Conservation (phyloP, 2,797 vertebrate species). For the Clarias platycephalus region DNA sequence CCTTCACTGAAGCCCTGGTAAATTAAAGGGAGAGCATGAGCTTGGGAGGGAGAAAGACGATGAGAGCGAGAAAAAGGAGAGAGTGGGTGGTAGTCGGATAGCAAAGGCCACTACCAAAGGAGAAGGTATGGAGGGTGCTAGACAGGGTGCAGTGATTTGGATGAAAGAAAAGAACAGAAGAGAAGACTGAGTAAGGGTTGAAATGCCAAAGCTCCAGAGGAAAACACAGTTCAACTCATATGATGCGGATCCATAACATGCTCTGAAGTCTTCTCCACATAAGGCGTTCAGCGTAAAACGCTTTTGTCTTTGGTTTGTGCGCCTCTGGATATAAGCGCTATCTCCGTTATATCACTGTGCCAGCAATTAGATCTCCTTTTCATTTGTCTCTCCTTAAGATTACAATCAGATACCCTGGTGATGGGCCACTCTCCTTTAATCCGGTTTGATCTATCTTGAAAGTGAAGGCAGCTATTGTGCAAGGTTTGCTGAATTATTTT, state of each 20-base stretch:
- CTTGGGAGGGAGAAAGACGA: constrained; percentile 54
- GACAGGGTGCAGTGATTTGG: constrained; percentile 51
- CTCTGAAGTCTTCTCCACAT: constrained; percentile 39
- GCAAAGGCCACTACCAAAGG: constrained; percentile 53
- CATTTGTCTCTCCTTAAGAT: constrained; percentile 35
- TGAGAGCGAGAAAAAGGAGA: constrained; percentile 50
- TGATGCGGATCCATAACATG: constrained; percentile 39
- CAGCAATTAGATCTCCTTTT: constrained; percentile 28
- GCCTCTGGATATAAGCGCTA: constrained; percentile 26
- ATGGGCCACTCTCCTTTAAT: constrained; percentile 18
- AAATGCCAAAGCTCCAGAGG: constrained; percentile 47
- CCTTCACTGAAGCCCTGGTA: constrained; percentile 79
- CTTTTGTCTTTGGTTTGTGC: constrained; percentile 41
- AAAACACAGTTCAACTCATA: constrained; percentile 43
- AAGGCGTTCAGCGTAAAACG: constrained; percentile 12
- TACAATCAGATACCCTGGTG: constrained; percentile 25
- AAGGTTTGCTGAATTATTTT: constrained; percentile 1
- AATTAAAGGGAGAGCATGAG: constrained; percentile 80
- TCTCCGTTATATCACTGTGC: constrained; percentile 5
- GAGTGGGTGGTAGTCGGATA: constrained; percentile 55
- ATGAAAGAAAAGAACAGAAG: constrained; percentile 44
- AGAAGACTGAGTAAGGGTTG: constrained; percentile 58
- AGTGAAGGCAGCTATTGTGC: constrained; percentile 3
- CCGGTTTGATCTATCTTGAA: constrained; percentile 22
- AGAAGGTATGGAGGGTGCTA: constrained; percentile 51